These are phyloP conservation scores for Villa cingulata DNA, from an alignment of 2,888 invertebrate species.

Conservation along the genomic window DNA sequence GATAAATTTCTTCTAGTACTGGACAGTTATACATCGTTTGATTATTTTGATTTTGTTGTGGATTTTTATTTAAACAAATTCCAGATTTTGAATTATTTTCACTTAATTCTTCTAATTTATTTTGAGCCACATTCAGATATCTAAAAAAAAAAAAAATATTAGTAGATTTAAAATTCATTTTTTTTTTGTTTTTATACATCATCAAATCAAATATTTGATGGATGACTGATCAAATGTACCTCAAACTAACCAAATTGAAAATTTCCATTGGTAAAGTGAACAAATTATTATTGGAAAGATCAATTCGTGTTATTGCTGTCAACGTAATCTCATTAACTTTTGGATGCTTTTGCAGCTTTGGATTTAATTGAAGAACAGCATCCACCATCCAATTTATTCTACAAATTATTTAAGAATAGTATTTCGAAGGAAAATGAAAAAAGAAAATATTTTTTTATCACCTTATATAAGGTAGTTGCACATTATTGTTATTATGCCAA, in stretches of 20 bases:
- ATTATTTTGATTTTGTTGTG: too few species aligned
- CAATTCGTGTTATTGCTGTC: conserved; percentile 86
- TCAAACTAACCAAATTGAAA: conserved; percentile 70
- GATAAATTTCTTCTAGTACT: conserved; percentile 73
- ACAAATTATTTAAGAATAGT: not conserved
- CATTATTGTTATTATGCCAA: conserved; percentile 71
- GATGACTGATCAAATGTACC: conserved; percentile 36
- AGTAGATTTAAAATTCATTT: too few species aligned
- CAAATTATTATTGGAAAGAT: conserved; percentile 82
- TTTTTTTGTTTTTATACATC: too few species aligned
- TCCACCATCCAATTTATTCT: conserved; percentile 69
- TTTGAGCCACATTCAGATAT: conserved; percentile 77
- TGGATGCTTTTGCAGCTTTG: conserved; percentile 58
- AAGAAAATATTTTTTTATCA: conserved; percentile 14
- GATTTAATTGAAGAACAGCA: conserved; percentile 75
- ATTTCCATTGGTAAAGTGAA: conserved; percentile 64
- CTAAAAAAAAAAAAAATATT: conserved; percentile 26
- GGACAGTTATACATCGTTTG: conserved; percentile 48
- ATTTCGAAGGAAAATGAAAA: too few species aligned
- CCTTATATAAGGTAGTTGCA: conserved; percentile 54
- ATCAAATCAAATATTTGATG: not conserved
- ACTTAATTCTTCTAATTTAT: conserved; percentile 61
- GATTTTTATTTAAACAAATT: too few species aligned
- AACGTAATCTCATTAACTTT: conserved; percentile 54
- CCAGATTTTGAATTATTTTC: not conserved